phyloP scores from a whole-genome alignment of 2,113 vertebrate species.

The Columba janthina region DNA sequence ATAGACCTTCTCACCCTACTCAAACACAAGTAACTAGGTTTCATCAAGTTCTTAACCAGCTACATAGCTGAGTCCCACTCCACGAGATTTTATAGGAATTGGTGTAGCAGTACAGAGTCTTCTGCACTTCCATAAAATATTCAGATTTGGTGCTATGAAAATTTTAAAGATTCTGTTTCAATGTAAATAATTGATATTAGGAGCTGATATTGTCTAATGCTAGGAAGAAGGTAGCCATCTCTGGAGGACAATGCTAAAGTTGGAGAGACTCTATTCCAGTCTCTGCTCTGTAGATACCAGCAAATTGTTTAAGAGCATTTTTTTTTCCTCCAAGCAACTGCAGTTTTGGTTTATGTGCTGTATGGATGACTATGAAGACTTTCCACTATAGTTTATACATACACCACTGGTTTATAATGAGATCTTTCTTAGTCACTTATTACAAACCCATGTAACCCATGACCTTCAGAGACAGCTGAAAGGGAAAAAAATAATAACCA shows the following conservation, averaged over 20 bases:
- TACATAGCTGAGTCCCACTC: neutral
- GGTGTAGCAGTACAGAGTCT: neutral
- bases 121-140: neutral
- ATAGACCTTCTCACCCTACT: neutral
- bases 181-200: neutral
- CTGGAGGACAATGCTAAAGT: neutral
- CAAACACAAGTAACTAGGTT: slow-evolving; percentile 8
- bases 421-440: neutral
- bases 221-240: neutral
- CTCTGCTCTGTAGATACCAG: neutral
- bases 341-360: neutral
- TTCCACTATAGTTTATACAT: neutral
- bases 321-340: neutral
- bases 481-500: neutral
- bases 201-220: neutral
- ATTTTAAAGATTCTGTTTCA: neutral
- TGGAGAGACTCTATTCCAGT: neutral
- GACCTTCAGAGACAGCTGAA: neutral
- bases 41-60: neutral
- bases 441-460: neutral
- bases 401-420: neutral
- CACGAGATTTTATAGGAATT: neutral
- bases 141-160: neutral
- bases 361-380: neutral
- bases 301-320: neutral